These are phyloP conservation scores for Mus musculus DNA, from an alignment of 2,113 vertebrate species.

Conservation along the genomic window GRCm39 chr2:74531001-74531500, in stretches of 20 bases:
- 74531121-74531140: conserved; percentile 72
- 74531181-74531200: conserved; percentile 80
- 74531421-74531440: conserved; percentile 97
- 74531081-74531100: conserved; percentile 12
- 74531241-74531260: conserved; percentile 61
- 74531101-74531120: conserved; percentile 62
- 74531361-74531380: conserved; percentile 89
- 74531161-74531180: conserved; percentile 88
- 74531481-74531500: conserved; percentile 95
- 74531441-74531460: conserved; percentile 99
- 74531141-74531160: conserved; percentile 86
- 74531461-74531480: conserved; percentile 98
- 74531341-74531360: conserved; percentile 89
- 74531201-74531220: conserved; percentile 75
- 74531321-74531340: conserved; percentile 80
- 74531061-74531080: background rate
- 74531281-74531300: conserved; percentile 68
- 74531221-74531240: conserved; percentile 43
- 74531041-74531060: conserved; percentile 76
- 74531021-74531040: conserved; percentile 74
- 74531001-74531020: conserved; percentile 31
- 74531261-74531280: conserved; percentile 72
- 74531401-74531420: conserved; percentile 98
- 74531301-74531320: conserved; percentile 62
- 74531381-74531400: conserved; percentile 91